A percentile compares a stretch with the other conserved stretches of the same genome.
Conservation (phyloP, 2,888 invertebrate genomes). For the Pammene fasciana region DNA sequence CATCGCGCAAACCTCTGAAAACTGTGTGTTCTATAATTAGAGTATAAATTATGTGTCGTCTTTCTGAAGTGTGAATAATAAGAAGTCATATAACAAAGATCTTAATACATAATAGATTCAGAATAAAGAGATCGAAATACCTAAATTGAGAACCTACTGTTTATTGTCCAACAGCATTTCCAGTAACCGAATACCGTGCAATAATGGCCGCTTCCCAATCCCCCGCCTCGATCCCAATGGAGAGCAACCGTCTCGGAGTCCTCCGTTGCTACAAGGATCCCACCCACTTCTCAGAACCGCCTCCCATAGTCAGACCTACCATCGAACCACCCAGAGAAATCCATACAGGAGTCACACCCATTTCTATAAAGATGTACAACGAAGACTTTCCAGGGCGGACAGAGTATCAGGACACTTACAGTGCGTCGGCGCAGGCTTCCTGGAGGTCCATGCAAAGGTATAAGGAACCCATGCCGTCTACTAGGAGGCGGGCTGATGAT, state of each 20-base stretch:
- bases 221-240: conserved; percentile 82
- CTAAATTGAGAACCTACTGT: neutral
- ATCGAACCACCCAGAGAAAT: conserved; percentile 78
- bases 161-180: conserved; percentile 66
- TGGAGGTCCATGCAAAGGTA: conserved; percentile 85
- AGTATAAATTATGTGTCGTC: no score
- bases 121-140: neutral
- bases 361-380: conserved; percentile 79
- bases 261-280: conserved; percentile 85
- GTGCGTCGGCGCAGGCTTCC: conserved; percentile 83
- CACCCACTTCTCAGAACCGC: conserved; percentile 79
- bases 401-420: conserved; percentile 85
- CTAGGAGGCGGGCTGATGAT: conserved; percentile 83
- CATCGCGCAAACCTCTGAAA: no score
- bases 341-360: conserved; percentile 74
- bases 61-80: neutral
- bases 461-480: conserved; percentile 85
- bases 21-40: no score
- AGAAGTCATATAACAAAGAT: no score
- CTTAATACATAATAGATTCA: no score
- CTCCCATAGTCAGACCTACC: conserved; percentile 80
- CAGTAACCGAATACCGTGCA: conserved; percentile 79
- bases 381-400: conserved; percentile 83
- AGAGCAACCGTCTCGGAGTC: conserved; percentile 80
- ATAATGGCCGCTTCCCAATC: conserved; percentile 85